Evolutionary conservation across 2,797 vertebrate species (phyloP).

Genomic region (Myotis findleyi): DNA sequence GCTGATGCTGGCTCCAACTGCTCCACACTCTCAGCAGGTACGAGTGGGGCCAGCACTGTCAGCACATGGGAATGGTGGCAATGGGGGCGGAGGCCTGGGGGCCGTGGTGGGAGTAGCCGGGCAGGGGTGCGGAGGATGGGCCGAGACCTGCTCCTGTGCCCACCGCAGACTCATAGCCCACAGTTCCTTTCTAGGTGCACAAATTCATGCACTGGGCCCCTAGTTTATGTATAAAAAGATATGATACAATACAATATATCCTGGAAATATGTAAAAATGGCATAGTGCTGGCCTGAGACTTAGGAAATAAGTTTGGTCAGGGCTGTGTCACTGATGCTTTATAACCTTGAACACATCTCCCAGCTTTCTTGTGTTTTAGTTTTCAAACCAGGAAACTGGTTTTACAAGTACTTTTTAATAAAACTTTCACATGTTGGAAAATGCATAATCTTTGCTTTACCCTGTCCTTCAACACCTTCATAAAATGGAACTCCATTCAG

Average conservation of each 20-base stretch:
- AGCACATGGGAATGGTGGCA: too few relatives aligned
- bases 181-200: too few relatives aligned
- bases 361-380: not conserved
- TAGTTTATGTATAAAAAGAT: not conserved
- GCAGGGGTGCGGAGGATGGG: too few relatives aligned
- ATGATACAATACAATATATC: not conserved
- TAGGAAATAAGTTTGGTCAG: not conserved
- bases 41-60: fast-evolving
- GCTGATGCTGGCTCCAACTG: too few relatives aligned
- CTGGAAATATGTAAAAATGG: not conserved
- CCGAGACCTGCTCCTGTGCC: too few relatives aligned
- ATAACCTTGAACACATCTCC: not conserved
- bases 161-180: too few relatives aligned
- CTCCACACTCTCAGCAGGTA: too few relatives aligned
- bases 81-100: fast-evolving
- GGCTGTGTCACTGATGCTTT: not conserved
- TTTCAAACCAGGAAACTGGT: not conserved
- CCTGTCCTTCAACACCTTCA: not conserved
- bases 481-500: not conserved
- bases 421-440: not conserved
- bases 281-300: not conserved
- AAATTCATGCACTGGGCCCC: too few relatives aligned
- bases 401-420: not conserved
- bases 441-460: not conserved
- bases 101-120: too few relatives aligned